Conservation (phyloP, 2,113 vertebrate genomes). For the Semnornis frantzii region DNA sequence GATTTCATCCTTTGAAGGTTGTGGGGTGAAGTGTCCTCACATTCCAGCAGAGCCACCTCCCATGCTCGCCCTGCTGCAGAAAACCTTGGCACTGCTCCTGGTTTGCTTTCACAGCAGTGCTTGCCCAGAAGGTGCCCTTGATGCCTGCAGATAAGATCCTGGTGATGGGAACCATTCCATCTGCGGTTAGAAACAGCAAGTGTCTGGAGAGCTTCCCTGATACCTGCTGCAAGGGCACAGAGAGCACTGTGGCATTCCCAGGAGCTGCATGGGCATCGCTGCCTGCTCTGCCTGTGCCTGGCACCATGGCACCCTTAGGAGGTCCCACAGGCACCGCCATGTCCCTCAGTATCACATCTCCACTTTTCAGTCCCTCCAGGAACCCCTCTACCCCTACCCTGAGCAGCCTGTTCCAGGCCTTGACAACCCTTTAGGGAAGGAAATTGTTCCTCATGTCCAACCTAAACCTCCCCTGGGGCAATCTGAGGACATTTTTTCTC, state of each 20-base stretch:
- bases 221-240: not conserved
- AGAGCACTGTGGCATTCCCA: not conserved
- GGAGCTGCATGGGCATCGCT: fast-evolving
- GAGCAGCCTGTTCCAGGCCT: too few species aligned
- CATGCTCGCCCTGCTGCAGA: not conserved
- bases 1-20: not conserved
- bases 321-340: too few species aligned
- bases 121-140: constrained; percentile 5
- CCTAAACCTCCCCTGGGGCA: too few species aligned
- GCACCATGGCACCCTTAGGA: too few species aligned
- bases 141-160: not conserved
- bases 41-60: not conserved
- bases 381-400: too few species aligned
- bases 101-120: not conserved
- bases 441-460: too few species aligned
- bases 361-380: too few species aligned
- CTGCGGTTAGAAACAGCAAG: not conserved
- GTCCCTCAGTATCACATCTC: too few species aligned
- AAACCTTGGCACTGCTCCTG: fast-evolving
- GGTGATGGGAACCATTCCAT: not conserved
- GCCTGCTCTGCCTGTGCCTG: not conserved
- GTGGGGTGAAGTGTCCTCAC: not conserved
- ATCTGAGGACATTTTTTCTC: too few species aligned
- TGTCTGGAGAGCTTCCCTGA: not conserved
- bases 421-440: too few species aligned